A percentile compares a stretch with the other conserved stretches of the same genome.
These are phyloP conservation scores for Anoplopoma fimbria DNA, from an alignment of 2,113 vertebrate species.

Conservation along the genomic window DNA sequence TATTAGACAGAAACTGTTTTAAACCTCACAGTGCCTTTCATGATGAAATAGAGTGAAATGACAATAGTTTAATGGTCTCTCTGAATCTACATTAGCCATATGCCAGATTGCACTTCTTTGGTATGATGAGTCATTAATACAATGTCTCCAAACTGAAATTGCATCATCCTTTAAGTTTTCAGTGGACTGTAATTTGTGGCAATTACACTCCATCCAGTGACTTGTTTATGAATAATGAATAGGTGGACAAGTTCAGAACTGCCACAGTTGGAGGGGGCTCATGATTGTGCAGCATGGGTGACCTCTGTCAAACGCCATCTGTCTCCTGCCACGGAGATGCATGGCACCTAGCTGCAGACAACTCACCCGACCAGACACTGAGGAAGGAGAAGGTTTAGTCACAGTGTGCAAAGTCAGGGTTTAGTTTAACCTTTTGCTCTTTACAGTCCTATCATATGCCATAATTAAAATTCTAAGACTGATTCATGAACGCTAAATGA, in stretches of 20 bases:
- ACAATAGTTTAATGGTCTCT: constrained; percentile 57
- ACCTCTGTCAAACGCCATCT: constrained; percentile 73
- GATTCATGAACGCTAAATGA: neutral
- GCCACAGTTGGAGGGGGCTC: constrained; percentile 51
- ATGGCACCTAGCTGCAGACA: constrained; percentile 28
- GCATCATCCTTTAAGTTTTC: constrained; percentile 63
- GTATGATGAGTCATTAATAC: constrained; percentile 69
- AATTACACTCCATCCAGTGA: constrained; percentile 57
- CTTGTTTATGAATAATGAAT: constrained; percentile 68
- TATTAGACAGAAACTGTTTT: constrained; percentile 40
- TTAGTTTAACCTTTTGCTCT: constrained; percentile 13
- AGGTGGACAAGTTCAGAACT: constrained; percentile 52
- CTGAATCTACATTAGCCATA: constrained; percentile 59
- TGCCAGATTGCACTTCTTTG: constrained; percentile 49
- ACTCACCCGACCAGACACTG: constrained; percentile 24
- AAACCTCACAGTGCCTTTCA: constrained; percentile 40
- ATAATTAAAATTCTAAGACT: neutral
- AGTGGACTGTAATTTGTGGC: constrained; percentile 56
- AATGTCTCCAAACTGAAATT: constrained; percentile 56
- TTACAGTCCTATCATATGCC: neutral
- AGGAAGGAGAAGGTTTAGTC: constrained; percentile 23
- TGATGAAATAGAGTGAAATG: constrained; percentile 71
- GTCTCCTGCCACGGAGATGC: constrained; percentile 66
- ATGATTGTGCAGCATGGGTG: constrained; percentile 63
- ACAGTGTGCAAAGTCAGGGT: constrained; percentile 3